Evolutionary conservation across 2,888 invertebrate genomes (phyloP).

Genomic region (Criorhina ranunculi): DNA sequence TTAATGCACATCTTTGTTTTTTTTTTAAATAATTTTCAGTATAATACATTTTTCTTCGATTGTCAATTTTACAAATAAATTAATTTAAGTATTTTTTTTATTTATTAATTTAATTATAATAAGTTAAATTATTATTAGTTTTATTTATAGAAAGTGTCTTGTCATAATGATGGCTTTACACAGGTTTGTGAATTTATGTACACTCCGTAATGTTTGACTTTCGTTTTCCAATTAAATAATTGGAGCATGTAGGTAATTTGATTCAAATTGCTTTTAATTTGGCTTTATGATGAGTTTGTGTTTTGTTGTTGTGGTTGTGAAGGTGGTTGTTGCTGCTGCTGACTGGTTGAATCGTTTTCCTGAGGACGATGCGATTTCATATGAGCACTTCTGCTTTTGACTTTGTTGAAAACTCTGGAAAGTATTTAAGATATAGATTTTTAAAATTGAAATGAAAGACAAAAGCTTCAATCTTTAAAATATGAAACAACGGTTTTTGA

Average conservation of each 20-base stretch:
- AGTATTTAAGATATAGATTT: slow-evolving; percentile 81
- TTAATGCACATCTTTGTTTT: slow-evolving; percentile 73
- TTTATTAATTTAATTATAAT: slow-evolving; percentile 36
- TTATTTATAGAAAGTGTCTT: slow-evolving; percentile 60
- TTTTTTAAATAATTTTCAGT: slow-evolving; percentile 78
- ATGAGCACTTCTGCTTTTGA: slow-evolving; percentile 99
- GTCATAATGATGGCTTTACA: slow-evolving; percentile 55
- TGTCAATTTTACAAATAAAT: slow-evolving; percentile 77
- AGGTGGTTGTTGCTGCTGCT: slow-evolving; percentile 74
- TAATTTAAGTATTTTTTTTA: slow-evolving; percentile 35
- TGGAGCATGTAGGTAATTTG: slow-evolving; percentile 69
- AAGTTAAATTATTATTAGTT: slow-evolving; percentile 57
- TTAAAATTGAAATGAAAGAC: not conserved
- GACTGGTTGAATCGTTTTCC: slow-evolving; percentile 88
- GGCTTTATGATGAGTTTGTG: slow-evolving; percentile 70
- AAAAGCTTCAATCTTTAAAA: not conserved
- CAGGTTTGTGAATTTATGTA: slow-evolving; percentile 50
- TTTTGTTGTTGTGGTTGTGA: slow-evolving; percentile 66
- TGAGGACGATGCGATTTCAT: slow-evolving; percentile 99
- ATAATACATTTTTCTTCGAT: slow-evolving; percentile 77
- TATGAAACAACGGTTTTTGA: slow-evolving; percentile 6
- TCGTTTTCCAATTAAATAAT: slow-evolving; percentile 67
- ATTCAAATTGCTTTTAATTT: slow-evolving; percentile 71
- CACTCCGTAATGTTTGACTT: slow-evolving; percentile 44
- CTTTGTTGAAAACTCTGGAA: slow-evolving; percentile 97